Base-by-base conservation (phyloP, 30 jellyfish, hydroid and myxozoan genomes). In the Hydra vulgaris region DNA sequence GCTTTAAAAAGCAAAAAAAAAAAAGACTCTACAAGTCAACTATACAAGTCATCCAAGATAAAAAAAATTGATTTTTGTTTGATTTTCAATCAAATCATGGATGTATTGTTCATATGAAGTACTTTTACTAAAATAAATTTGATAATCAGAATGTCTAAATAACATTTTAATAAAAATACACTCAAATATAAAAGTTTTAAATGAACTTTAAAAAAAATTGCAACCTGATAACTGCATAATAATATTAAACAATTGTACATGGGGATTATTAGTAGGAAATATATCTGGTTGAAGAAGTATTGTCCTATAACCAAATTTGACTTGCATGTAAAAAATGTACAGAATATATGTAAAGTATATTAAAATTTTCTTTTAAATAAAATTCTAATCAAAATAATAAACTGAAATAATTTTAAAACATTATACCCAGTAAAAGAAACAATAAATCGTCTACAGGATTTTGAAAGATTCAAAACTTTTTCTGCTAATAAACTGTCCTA, bases 281-380 rank as follows among this genome's bases (percentile, higher is more conserved):
- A 87, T 87, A 25, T 94, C 99, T 61, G 99, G 99, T 80, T 95
- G 95, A 40, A 88, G 82, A 8, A 94, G 90, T 53, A 94, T 80
- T 54, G 94, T 89, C 70, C 99, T 94, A 72, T 26, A 83, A 76
- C n/a, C n/a, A n/a, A n/a, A n/a, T n/a, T n/a, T n/a, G n/a, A n/a
- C n/a, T n/a, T n/a, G n/a, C n/a, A n/a, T n/a, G n/a, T n/a, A n/a
- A n/a, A n/a, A n/a, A n/a, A n/a, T n/a, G n/a, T n/a, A 40, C 61
- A 40, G 61, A 3, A 40, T 40, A 12, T 40, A 40, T 40, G 61
- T n/a, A n/a, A n/a, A n/a, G n/a, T n/a, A 12, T 40, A 40, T 3
- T 40, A 40, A 40, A 40, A 40, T 3, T 12, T 3, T 40, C 12
- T 40, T 40, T 3, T 3, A 40, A 3, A 3, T 40, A 40, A 40